Evolutionary conservation across 2,113 vertebrate species (phyloP), one percentile per base, ranked within the genome.

Genomic region (Macrotus californicus): DNA sequence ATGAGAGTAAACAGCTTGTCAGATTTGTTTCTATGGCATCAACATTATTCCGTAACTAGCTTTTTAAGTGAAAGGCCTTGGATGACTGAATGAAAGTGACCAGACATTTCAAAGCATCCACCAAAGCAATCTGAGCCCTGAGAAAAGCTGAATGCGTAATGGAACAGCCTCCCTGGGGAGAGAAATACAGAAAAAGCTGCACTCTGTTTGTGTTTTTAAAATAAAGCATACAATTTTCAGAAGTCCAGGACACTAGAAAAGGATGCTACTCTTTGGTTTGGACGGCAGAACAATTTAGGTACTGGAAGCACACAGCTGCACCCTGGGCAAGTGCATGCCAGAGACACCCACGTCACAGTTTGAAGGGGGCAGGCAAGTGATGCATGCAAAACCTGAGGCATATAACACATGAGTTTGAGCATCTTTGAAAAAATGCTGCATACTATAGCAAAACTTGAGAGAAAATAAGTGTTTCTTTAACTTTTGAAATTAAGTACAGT

Each of bases 91-190:
- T 7, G 89, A 48, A 84, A 97, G 95, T 86, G 76, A 50, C 48
- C 64, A 67, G 67, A 43, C 88, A 95, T 82, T 97, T 79, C 87
- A 96, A 96, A 96, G 88, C 24, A 93, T 95, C 56, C 76, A 87
- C 43, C 48, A 82, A 64, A 93, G 94, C 86, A 92, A 81, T 69
- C 61, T 82, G 50, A 92, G 5, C 94, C 34, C 85, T 39, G 82
- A 66, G n/a, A 50, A 94, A 97, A 96, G 64, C 70, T 34, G 93
- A 93, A 69, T 9, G 36, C 16, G 39, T 87, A 92, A 96, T 76
- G 21, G 96, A 96, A 96, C 0, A 0, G 34, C 24, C 61, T 96
- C 87, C 93, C 89, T 96, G 50, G 19, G 31, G 97, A 95, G 36
- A 95, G 31, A 22, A 95, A 77, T 18, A 5, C 7, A 82, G 36